Base-by-base conservation (phyloP, 2,113 vertebrate species). In the Irena cyanogastra region DNA sequence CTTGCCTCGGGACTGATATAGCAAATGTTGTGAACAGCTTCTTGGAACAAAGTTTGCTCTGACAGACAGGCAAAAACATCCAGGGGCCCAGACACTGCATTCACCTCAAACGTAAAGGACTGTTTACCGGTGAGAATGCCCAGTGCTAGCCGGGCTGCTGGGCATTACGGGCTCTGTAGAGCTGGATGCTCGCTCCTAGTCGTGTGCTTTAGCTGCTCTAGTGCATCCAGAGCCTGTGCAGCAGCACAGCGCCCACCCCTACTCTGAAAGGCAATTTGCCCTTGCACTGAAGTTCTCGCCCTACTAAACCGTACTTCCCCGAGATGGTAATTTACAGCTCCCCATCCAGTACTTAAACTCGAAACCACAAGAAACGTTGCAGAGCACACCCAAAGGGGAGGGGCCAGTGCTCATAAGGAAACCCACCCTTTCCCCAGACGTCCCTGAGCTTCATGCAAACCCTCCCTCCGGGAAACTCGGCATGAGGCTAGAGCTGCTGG, bases 21-120 rank as follows among this genome's bases (percentile, higher is more conserved):
- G 37, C 16, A 74, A 76, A 70, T 16, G 90, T 64, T 49, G 57
- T 6, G 35, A 95, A 42, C 56, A 77, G 95, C 89, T 94, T 83
- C 56, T 79, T 50, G 53, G 60, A 94, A 87, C 82, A 59, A 95
- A 98, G 96, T 98, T 97, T 95, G 79, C 74, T 94, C 26, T 68
- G 59, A 77, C 47, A 83, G n/a, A 84, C 30, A 31, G 42, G 59
- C 47, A 89, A 69, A 92, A 83, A 33, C 42, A 91, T 44, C 42
- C 79, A 94, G 60, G 37, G 47, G 87, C 56, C 54, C 82, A 74
- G 78, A 37, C 54, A 39, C 6, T 63, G 68, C 82, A 83, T 87
- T 83, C 28, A 33, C 50, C 70, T 66, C 19, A 35, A 81, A 74
- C 27, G 50, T 31, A 49, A 65, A 77, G 39, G 22, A 13, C 56